A percentile compares a stretch with the other conserved stretches of the same genome.
Evolutionary conservation across 2,797 vertebrate species (phyloP).

Genomic region (Cercopithecus petaurista): DNA sequence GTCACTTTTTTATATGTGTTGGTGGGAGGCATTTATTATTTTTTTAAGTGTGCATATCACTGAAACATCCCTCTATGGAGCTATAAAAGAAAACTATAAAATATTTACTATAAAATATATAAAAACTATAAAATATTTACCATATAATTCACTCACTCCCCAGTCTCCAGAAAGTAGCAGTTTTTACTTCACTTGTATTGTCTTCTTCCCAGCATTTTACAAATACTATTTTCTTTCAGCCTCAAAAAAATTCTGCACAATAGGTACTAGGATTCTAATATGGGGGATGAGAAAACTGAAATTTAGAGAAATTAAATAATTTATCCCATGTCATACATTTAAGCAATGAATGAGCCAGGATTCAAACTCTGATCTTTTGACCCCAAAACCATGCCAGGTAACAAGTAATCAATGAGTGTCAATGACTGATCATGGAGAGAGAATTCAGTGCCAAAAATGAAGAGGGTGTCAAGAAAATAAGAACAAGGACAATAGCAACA

Average conservation of each 20-base stretch:
- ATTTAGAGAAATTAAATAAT: neutral
- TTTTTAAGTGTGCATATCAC: neutral
- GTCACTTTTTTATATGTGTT: neutral
- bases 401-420: neutral
- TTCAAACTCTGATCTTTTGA: slow-evolving; percentile 39
- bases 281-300: neutral
- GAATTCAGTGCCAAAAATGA: neutral
- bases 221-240: slow-evolving; percentile 4
- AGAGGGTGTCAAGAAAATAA: neutral
- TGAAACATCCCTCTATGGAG: neutral
- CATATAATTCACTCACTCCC: neutral
- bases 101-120: slow-evolving; percentile 11
- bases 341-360: neutral
- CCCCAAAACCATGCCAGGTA: neutral
- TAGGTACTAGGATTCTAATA: neutral
- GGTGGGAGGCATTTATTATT: neutral
- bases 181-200: slow-evolving; percentile 27
- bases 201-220: neutral
- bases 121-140: slow-evolving; percentile 40
- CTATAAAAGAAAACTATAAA: slow-evolving; percentile 19
- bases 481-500: neutral
- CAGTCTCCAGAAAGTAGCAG: neutral
- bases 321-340: neutral
- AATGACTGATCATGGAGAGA: neutral
- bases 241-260: neutral